Conservation (phyloP, 2,113 vertebrate genomes). For the Platycercus adscitus region DNA sequence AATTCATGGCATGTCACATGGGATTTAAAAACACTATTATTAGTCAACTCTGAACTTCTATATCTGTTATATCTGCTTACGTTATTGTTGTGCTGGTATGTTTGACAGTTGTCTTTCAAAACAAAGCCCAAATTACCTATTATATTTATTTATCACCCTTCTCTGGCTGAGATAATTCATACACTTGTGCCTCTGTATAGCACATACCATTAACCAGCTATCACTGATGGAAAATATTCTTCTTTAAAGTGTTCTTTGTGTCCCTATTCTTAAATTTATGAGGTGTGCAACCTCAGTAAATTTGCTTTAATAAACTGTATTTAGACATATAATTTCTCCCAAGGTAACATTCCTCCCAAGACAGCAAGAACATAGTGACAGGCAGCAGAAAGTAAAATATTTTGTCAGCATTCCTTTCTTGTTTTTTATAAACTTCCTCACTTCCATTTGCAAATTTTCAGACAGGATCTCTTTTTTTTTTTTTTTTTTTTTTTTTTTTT, state of each 20-base stretch:
- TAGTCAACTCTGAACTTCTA: not conserved
- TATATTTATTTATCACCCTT: not conserved
- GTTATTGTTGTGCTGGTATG: not conserved
- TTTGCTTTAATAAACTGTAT: not conserved
- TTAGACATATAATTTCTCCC: not conserved
- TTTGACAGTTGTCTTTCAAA: conserved; percentile 11
- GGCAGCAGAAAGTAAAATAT: not conserved
- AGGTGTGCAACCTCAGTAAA: not conserved
- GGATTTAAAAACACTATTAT: not conserved
- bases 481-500: not conserved
- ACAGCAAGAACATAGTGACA: not conserved
- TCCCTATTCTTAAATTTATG: not conserved
- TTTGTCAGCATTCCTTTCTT: not conserved
- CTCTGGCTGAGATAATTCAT: not conserved
- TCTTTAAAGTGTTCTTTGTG: not conserved
- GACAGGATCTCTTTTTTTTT: not conserved
- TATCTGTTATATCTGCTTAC: not conserved
- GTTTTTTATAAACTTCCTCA: not conserved
- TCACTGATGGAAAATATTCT: not conserved
- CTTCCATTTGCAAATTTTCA: conserved; percentile 20
- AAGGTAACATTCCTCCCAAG: not conserved
- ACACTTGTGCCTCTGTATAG: not conserved
- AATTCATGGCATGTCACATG: not conserved
- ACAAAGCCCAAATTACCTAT: not conserved
- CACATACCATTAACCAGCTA: not conserved